Evolutionary conservation across 2,888 invertebrate species (phyloP).

Genomic region (Spisula subtruncata): DNA sequence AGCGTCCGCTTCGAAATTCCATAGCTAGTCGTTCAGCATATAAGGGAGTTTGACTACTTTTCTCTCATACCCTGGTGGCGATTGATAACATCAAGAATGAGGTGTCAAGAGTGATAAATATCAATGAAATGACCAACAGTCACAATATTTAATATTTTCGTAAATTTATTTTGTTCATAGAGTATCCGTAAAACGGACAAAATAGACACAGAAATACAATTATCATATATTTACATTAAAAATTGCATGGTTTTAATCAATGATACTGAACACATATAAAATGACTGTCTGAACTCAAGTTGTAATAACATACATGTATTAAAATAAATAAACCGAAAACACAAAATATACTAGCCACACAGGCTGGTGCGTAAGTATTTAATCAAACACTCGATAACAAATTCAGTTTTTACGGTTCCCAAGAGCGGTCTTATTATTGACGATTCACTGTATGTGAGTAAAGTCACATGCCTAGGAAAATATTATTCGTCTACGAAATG

Average conservation of each 20-base stretch:
- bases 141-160: neutral
- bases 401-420: neutral
- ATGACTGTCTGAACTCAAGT: neutral
- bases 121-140: neutral
- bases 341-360: neutral
- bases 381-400: neutral
- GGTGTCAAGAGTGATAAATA: too few relatives aligned
- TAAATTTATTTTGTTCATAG: conserved; percentile 17
- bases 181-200: conserved; percentile 8
- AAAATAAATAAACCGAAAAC: neutral
- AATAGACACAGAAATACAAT: neutral
- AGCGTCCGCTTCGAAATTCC: too few relatives aligned
- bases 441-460: neutral
- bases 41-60: too few relatives aligned
- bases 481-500: neutral
- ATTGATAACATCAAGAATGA: too few relatives aligned
- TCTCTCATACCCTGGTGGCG: too few relatives aligned
- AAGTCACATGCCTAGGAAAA: too few relatives aligned
- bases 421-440: neutral
- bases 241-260: conserved; percentile 2
- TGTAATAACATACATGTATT: neutral
- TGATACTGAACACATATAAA: conserved; percentile 9
- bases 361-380: neutral
- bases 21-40: too few relatives aligned
- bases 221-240: neutral